Conservation (phyloP, 92 coral and sea anemone species). For the Phenganax subtilis region DNA sequence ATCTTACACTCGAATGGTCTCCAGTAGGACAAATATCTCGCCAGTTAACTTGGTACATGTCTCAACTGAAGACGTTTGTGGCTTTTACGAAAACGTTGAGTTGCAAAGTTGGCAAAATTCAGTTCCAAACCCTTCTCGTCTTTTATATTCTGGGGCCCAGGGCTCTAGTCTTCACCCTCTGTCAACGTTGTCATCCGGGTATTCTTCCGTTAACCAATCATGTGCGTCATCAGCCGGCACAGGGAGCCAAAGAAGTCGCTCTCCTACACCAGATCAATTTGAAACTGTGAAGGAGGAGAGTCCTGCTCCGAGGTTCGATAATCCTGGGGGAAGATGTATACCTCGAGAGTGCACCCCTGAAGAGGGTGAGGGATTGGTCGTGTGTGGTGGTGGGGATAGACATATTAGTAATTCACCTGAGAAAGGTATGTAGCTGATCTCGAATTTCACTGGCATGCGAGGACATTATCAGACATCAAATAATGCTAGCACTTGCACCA, state of each 20-base stretch:
- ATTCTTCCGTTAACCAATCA: conserved; percentile 81
- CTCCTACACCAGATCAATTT: conserved; percentile 93
- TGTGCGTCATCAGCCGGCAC: conserved; percentile 86
- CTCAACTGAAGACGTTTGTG: neutral
- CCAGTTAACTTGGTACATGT: conserved; percentile 7
- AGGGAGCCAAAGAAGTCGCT: conserved; percentile 82
- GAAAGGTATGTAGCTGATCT: neutral
- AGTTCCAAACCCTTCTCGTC: neutral
- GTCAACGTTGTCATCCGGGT: conserved; percentile 77
- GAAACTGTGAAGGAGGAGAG: conserved; percentile 53
- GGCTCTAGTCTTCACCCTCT: conserved; percentile 44
- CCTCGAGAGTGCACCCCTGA: neutral
- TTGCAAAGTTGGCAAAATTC: conserved; percentile 5
- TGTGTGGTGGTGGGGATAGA: neutral
- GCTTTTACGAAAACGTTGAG: neutral
- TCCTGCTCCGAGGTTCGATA: conserved; percentile 20
- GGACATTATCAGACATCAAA: neutral
- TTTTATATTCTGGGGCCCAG: neutral
- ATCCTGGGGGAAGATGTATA: conserved; percentile 31
- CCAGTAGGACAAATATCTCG: neutral
- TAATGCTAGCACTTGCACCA: too few species aligned
- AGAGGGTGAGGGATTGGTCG: neutral
- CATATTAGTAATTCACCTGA: conserved; percentile 13
- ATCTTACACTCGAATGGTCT: neutral
- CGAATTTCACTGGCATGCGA: neutral